Percentiles rank a stretch among this genome's conserved stretches.
Evolutionary conservation across 2,113 vertebrate species (phyloP).

Genomic region (Nyctereutes procyonoides): DNA sequence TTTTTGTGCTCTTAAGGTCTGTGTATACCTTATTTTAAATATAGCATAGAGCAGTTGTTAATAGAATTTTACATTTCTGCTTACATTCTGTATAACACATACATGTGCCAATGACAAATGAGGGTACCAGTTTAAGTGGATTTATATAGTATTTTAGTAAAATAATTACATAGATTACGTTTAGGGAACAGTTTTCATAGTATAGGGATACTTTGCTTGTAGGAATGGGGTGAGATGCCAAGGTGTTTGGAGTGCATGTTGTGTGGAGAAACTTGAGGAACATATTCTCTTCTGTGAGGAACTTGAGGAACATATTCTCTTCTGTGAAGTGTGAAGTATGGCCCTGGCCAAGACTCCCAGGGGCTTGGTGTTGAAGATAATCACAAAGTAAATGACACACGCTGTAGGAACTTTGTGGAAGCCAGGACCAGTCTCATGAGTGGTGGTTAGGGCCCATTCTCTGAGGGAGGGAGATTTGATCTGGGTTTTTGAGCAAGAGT

Average conservation of each 20-base stretch:
- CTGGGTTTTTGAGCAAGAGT: not conserved
- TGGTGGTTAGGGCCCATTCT: not conserved
- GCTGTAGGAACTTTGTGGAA: not conserved
- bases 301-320: not conserved
- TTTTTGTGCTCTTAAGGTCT: not conserved
- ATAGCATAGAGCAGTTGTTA: not conserved
- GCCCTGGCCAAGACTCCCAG: not conserved
- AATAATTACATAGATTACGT: not conserved
- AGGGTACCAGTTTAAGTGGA: not conserved
- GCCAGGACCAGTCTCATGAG: not conserved
- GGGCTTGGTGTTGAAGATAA: not conserved
- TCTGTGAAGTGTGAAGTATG: not conserved
- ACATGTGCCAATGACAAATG: not conserved
- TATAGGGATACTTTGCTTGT: conserved; percentile 15
- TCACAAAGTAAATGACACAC: not conserved
- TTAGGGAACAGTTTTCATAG: not conserved
- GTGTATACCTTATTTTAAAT: not conserved
- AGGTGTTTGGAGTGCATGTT: not conserved
- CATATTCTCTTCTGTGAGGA: not conserved
- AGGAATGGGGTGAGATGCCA: not conserved
- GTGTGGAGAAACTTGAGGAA: not conserved
- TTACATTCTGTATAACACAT: not conserved
- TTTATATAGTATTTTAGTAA: not conserved
- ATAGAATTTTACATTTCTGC: not conserved
- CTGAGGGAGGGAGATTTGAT: not conserved